Evolutionary conservation across 2,888 invertebrate genomes (phyloP), one percentile per base, ranked within the genome.

Genomic region (Timandra comae): DNA sequence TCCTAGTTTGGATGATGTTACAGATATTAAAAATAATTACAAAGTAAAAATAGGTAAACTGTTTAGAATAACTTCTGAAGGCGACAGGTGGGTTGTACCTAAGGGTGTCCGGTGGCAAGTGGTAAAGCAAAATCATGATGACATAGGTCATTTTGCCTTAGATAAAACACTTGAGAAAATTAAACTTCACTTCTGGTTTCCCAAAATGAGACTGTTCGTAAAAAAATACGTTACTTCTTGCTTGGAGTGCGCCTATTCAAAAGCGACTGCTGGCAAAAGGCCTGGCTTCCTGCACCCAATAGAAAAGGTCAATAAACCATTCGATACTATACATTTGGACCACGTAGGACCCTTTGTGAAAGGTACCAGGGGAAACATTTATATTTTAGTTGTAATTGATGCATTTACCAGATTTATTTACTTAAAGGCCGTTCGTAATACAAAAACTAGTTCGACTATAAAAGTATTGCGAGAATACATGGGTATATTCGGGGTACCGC

Each of bases 231-330:
- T 20, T 2, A 3, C 2, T 2, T 20, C 29, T 11, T 29, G 29
- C 9, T 12, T 29, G 3, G 23, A 23, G 6, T 29, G 29, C 13
- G 22, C 29, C 10, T 32, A 35, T 8, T 33, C 35, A 12, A 41
- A 39, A n/a, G 13, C 9, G 2, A 23, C 24, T 2, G 43, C 39
- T 3, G 55, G 51, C 1, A 39, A 31, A n/a, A 31, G 26, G 0
- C 35, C 41, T 12, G 51, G 53, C 2, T 19, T 29, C 3, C 16
- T 58, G 3, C 46, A 56, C 21, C 49, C 52, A 0, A 51, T 55
- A 3, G 22, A 27, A 1, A 55, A 51, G 12, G 5, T 35, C 0
- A 29, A 24, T 6, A 20, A 33, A 0, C 51, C 56, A 0, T 55
- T 52, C 7, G 49, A 54, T 8, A 66, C 49, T 11, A 33, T 34